phyloP scores from a whole-genome alignment of 2,888 invertebrate species.

The Archaeoteleia sp. region DNA sequence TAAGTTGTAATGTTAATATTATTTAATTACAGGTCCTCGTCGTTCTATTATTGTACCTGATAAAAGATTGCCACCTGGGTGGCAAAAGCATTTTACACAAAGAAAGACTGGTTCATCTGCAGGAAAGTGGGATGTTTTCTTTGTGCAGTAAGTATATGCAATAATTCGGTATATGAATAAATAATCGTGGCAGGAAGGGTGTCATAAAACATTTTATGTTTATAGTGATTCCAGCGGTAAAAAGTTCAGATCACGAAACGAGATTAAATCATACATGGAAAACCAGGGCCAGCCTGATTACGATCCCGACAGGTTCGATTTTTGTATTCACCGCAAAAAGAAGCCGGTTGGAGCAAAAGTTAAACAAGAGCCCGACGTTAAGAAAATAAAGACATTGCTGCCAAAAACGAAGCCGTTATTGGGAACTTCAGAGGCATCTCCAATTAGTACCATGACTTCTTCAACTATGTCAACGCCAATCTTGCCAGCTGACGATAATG shows the following conservation, averaged over 20 bases:
- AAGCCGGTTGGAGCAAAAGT: constrained; percentile 54
- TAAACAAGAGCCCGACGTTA: constrained; percentile 60
- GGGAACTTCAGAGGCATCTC: constrained; percentile 42
- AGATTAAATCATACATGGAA: constrained; percentile 77
- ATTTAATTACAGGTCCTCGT: constrained; percentile 64
- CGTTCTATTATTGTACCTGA: constrained; percentile 82
- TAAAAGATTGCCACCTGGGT: constrained; percentile 83
- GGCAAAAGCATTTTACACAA: constrained; percentile 87
- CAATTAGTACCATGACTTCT: constrained; percentile 31
- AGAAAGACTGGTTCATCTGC: constrained; percentile 81
- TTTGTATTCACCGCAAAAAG: constrained; percentile 77
- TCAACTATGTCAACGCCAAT: constrained; percentile 47
- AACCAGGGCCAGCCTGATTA: constrained; percentile 74
- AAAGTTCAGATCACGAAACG: constrained; percentile 79
- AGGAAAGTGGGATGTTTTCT: constrained; percentile 89
- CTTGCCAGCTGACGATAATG: constrained; percentile 62
- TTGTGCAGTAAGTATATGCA: constrained; percentile 78
- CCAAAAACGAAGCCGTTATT: constrained; percentile 66
- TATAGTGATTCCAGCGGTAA: constrained; percentile 78
- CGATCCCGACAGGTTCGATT: constrained; percentile 78
- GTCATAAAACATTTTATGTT: constrained; percentile 21
- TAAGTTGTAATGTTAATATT: background rate
- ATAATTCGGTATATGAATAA: background rate
- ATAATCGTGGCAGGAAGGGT: constrained; percentile 6
- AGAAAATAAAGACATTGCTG: constrained; percentile 70